Evolutionary conservation across 2,888 invertebrate genomes (phyloP).

Genomic region (Augochlorella aurata): DNA sequence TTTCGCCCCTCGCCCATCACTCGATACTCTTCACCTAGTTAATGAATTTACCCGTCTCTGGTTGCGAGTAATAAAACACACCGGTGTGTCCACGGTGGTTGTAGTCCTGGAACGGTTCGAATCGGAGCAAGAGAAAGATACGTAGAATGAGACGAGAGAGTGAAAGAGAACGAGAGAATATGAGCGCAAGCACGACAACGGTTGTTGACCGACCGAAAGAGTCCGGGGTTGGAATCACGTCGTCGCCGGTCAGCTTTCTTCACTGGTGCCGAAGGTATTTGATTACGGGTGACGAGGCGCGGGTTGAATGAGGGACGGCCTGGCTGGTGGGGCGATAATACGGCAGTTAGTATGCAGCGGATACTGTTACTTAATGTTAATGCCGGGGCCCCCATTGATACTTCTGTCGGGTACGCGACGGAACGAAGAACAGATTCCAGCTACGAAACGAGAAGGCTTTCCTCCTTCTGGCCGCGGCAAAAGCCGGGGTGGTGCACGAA

Average conservation of each 20-base stretch:
- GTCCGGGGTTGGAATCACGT: slow-evolving; percentile 5
- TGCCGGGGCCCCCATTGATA: slow-evolving; percentile 74
- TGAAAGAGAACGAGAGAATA: background rate
- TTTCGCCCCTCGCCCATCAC: background rate
- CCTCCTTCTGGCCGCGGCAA: slow-evolving; percentile 16
- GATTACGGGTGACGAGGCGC: slow-evolving; percentile 66
- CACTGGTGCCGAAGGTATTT: slow-evolving; percentile 59
- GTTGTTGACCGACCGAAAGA: slow-evolving; percentile 6
- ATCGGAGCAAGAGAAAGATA: background rate
- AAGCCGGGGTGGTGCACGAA: slow-evolving; percentile 68
- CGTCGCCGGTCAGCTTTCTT: slow-evolving; percentile 12
- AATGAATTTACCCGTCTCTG: slow-evolving; percentile 1
- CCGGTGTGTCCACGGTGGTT: background rate
- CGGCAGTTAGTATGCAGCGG: slow-evolving; percentile 75
- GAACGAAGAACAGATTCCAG: slow-evolving; percentile 72
- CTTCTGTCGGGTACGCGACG: slow-evolving; percentile 60
- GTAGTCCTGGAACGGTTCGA: background rate
- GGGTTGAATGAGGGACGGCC: slow-evolving; percentile 66
- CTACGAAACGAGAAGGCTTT: slow-evolving; percentile 58
- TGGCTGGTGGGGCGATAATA: slow-evolving; percentile 73
- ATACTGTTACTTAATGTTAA: slow-evolving; percentile 77
- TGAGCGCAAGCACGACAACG: slow-evolving; percentile 1
- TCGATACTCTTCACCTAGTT: background rate
- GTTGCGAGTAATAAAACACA: slow-evolving; percentile 1
- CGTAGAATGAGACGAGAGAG: background rate